Percentiles rank a stretch among this genome's conserved stretches.
Evolutionary conservation across 92 coral and sea anemone species (phyloP).

Genomic region (Nematostella vectensis): DNA sequence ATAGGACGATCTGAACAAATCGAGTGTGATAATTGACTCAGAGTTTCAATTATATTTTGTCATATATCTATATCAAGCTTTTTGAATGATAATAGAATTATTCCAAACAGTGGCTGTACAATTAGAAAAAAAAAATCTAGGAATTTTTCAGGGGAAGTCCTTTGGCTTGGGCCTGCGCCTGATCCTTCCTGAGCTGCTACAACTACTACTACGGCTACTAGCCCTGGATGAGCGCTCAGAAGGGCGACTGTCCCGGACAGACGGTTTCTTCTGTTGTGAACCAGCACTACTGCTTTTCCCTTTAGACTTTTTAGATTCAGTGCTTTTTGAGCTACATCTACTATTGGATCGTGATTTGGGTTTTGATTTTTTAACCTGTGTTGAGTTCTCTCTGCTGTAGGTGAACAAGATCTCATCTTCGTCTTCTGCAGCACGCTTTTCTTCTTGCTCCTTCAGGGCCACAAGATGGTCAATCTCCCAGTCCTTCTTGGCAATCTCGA

Average conservation of each 20-base stretch:
- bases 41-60: too few species aligned
- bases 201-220: constrained; percentile 62
- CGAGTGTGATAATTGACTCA: too few species aligned
- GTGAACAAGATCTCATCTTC: constrained; percentile 91
- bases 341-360: constrained; percentile 48
- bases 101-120: too few species aligned
- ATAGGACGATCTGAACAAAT: too few species aligned
- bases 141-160: too few species aligned
- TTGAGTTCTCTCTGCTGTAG: constrained; percentile 80
- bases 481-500: constrained; percentile 89
- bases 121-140: too few species aligned
- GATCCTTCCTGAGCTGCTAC: constrained; percentile 55
- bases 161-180: constrained; percentile 45
- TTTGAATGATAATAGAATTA: too few species aligned
- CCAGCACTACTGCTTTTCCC: constrained; percentile 43
- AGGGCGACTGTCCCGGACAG: constrained; percentile 47
- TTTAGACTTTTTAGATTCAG: constrained; percentile 14
- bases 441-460: constrained; percentile 83
- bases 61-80: too few species aligned
- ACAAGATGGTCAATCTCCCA: constrained; percentile 96
- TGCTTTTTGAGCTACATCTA: constrained; percentile 32
- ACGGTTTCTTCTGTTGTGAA: constrained; percentile 27
- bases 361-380: constrained; percentile 97
- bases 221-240: constrained; percentile 42
- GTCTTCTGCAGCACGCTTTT: constrained; percentile 88